Conservation (phyloP, 2,888 invertebrate species). For the Siphlonurus alternatus region DNA sequence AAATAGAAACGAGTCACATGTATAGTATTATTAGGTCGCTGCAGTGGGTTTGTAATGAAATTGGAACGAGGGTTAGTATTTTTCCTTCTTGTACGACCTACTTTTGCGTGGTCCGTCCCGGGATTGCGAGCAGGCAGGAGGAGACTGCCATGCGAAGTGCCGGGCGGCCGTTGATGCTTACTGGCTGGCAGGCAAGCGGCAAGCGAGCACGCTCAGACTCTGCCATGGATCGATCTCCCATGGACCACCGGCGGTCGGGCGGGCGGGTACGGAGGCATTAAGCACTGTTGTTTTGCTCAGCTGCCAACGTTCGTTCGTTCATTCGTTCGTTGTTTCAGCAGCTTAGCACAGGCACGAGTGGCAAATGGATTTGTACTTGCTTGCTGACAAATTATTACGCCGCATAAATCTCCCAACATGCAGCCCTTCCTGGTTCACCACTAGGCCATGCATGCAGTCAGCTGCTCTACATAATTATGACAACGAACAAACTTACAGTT, state of each 20-base stretch:
- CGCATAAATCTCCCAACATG: too few species aligned
- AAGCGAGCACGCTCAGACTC: neutral
- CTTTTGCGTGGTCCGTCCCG: neutral
- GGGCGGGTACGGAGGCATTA: neutral
- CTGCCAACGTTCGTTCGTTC: too few species aligned
- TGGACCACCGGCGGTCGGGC: neutral
- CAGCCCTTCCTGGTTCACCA: too few species aligned
- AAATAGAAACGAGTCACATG: too few species aligned
- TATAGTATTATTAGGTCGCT: too few species aligned
- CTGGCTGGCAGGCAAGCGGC: neutral
- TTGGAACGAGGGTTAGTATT: neutral
- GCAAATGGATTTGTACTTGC: too few species aligned
- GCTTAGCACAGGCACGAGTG: too few species aligned
- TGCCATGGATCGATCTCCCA: neutral
- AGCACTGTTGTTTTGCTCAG: neutral
- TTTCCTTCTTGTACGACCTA: neutral
- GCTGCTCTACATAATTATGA: too few species aligned
- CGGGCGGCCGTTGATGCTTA: neutral
- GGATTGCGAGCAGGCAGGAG: neutral
- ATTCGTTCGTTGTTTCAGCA: too few species aligned
- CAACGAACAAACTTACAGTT: too few species aligned
- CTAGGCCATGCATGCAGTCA: too few species aligned
- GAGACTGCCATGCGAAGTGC: neutral
- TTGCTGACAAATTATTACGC: too few species aligned
- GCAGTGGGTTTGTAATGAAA: neutral